phyloP scores from a whole-genome alignment of 2,888 invertebrate species.

The Meiosimyza decipiens region DNA sequence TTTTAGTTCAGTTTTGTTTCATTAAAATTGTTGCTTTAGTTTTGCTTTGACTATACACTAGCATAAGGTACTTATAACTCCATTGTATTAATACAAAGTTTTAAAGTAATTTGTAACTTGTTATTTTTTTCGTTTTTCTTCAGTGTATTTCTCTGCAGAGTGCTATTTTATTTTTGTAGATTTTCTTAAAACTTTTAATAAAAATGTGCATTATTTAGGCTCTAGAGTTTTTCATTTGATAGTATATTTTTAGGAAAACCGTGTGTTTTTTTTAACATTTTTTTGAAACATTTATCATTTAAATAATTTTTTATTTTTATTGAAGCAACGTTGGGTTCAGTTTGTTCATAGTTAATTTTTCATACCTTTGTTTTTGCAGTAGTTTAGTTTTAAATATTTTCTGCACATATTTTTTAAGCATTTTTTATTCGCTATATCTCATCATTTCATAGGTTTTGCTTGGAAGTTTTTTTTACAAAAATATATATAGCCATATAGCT shows the following conservation, averaged over 20 bases:
- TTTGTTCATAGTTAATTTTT: conserved; percentile 32
- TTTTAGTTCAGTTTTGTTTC: conserved; percentile 30
- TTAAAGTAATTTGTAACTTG: conserved; percentile 14
- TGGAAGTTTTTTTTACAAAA: conserved; percentile 24
- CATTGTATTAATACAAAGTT: conserved; percentile 53
- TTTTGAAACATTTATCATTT: conserved; percentile 19
- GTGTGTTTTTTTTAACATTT: conserved; percentile 12
- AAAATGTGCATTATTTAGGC: conserved; percentile 28
- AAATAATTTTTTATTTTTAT: conserved; percentile 2
- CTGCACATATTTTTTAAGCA: conserved; percentile 36
- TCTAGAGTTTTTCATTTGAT: conserved; percentile 26
- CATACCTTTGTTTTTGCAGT: conserved; percentile 31
- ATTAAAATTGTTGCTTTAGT: conserved; percentile 26
- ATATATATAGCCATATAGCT: conserved; percentile 11
- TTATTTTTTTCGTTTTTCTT: conserved; percentile 27
- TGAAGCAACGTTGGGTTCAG: conserved; percentile 16
- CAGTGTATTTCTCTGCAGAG: neutral
- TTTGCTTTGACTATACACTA: conserved; percentile 56
- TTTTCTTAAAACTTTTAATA: conserved; percentile 25
- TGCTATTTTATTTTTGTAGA: conserved; percentile 9
- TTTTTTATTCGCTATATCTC: conserved; percentile 34
- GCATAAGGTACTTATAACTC: conserved; percentile 67
- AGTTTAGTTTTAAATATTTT: conserved; percentile 29
- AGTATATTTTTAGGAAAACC: conserved; percentile 25
- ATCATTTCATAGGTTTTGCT: conserved; percentile 12